These are phyloP conservation scores for Erannis defoliaria DNA, from an alignment of 2,888 invertebrate species.

Conservation along the genomic window DNA sequence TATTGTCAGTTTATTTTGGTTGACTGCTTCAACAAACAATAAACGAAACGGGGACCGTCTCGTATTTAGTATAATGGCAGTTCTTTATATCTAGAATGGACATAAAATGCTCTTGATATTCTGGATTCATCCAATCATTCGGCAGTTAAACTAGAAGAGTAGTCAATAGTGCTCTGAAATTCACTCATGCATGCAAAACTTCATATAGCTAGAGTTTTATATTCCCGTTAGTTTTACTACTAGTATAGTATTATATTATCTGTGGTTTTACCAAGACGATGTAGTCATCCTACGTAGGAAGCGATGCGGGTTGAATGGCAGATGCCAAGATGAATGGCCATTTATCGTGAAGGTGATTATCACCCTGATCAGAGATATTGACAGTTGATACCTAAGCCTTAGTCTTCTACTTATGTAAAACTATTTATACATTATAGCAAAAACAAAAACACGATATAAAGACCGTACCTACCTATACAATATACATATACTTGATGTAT, in stretches of 20 bases:
- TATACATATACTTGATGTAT: no score
- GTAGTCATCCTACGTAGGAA: slow-evolving; percentile 50
- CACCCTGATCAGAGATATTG: slow-evolving; percentile 46
- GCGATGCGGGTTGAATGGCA: slow-evolving; percentile 58
- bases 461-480: no score
- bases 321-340: slow-evolving; percentile 50
- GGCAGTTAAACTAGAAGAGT: neutral
- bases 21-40: neutral
- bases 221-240: slow-evolving; percentile 5
- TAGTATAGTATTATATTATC: no score
- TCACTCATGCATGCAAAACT: neutral
- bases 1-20: slow-evolving; percentile 54
- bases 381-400: slow-evolving; percentile 31
- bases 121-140: neutral
- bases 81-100: neutral
- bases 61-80: neutral
- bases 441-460: no score
- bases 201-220: neutral
- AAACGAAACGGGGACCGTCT: neutral
- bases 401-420: no score
- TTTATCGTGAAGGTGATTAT: slow-evolving; percentile 53
- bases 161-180: neutral
- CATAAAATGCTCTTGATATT: neutral
- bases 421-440: no score
- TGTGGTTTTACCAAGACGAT: slow-evolving; percentile 10